A percentile compares a stretch with the other conserved stretches of the same genome.
Conservation (phyloP, 2,797 vertebrate genomes). For the Oreortyx pictus region DNA sequence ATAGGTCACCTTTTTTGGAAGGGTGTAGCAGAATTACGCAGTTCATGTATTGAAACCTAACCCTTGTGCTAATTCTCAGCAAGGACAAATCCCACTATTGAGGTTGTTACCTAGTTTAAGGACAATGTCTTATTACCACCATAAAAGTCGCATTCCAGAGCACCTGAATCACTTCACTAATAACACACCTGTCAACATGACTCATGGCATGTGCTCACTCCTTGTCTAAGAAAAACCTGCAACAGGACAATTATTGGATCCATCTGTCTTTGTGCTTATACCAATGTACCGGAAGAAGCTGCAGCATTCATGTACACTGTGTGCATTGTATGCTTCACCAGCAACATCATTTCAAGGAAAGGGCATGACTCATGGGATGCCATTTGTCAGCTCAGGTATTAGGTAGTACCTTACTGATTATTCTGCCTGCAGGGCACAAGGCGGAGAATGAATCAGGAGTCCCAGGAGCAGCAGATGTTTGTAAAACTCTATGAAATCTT, state of each 20-base stretch:
- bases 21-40: background rate
- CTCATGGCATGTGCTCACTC: background rate
- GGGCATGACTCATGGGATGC: background rate
- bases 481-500: background rate
- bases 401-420: background rate
- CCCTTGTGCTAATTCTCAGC: rapidly evolving
- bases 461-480: background rate
- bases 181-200: slow-evolving; percentile 26
- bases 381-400: background rate
- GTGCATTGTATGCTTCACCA: background rate
- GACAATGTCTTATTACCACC: background rate
- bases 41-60: background rate
- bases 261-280: background rate
- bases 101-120: slow-evolving; percentile 28
- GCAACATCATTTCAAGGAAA: rapidly evolving
- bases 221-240: background rate
- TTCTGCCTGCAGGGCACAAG: background rate
- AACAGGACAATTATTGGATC: background rate
- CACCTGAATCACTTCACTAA: background rate
- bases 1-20: background rate
- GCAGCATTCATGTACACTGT: rapidly evolving
- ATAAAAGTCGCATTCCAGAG: slow-evolving; percentile 38
- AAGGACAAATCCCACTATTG: background rate
- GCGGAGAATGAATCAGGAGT: background rate
- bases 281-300: background rate